Evolutionary conservation across 2,113 vertebrate species (phyloP), one percentile per base, ranked within the genome.

Genomic region (Circaetus gallicus): DNA sequence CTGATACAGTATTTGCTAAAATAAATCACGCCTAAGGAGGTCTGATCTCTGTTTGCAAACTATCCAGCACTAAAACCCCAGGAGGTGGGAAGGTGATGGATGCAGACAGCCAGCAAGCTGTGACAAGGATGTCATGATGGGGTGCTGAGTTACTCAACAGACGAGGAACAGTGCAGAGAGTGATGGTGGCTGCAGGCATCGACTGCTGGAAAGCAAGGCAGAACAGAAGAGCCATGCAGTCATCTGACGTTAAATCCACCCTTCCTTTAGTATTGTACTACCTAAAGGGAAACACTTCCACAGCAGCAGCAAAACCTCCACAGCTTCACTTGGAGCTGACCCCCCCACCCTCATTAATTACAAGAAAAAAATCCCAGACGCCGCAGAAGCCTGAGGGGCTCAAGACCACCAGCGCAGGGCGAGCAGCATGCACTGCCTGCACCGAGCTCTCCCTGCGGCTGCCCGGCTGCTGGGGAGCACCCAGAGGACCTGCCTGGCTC

Each of bases 351-450:
- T 18, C 34, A 15, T 29, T 45, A 58, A 38, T 25, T 29, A 38
- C 28, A 59, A 40, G 59, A 38, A 26, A 26, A 58, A 53, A 50
- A 38, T 16, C 56, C 31, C 73, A 58, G 89, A 22, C 0, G 0
- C 25, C 3, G 1, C 47, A 84, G 55, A 55, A 63, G 21, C 11
- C 14, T 1, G 1, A 9, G 25, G n/a, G 31, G 36, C 40, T 40
- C 13, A 17, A 70, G 55, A 21, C 47, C 25, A 31, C 0, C 2
- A 47, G 34, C 1, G 0, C 56, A 49, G 40, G n/a, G 20, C 15
- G 10, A 53, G 28, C 28, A 34, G 13, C 3, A 0, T 13, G 16
- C 40, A 5, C 29, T 42, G 40, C 11, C 38, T 38, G 38, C 38
- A 38, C 40, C 4, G 1, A 77, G 61, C 25, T 58, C 22, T 58